A percentile compares a stretch with the other conserved stretches of the same genome.
phyloP scores from a whole-genome alignment of 2,113 vertebrate genomes.

The Bambusicola thoracicus region DNA sequence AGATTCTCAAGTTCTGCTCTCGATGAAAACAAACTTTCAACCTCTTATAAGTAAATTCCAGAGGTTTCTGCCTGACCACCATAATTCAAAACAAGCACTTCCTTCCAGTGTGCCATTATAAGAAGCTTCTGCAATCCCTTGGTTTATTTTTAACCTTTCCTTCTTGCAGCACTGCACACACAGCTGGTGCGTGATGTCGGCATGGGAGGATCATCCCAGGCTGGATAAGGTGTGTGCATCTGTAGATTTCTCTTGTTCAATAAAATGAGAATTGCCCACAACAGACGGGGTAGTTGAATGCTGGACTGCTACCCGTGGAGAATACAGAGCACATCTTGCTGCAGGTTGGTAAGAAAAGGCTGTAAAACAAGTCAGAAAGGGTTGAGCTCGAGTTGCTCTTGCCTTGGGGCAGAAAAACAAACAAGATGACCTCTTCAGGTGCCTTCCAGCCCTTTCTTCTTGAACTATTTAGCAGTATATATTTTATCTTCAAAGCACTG shows the following conservation, averaged over 20 bases:
- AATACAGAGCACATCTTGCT: rapidly evolving
- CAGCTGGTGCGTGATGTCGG: background rate
- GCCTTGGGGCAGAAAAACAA: background rate
- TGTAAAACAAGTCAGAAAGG: background rate
- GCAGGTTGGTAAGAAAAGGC: background rate
- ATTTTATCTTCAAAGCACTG: background rate
- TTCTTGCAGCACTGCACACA: background rate
- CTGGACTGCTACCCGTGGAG: rapidly evolving
- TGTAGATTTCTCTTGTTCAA: background rate
- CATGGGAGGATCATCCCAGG: background rate
- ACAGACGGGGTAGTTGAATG: background rate
- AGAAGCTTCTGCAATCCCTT: background rate
- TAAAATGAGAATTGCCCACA: background rate
- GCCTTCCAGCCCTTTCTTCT: background rate
- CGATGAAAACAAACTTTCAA: background rate
- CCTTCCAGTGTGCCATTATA: background rate
- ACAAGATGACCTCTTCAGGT: background rate
- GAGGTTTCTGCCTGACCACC: background rate
- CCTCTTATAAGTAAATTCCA: background rate
- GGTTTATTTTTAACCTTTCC: background rate
- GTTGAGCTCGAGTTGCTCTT: background rate
- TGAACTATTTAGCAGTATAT: background rate
- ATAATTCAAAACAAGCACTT: background rate
- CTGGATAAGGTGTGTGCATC: background rate
- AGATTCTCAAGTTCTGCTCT: background rate